Percentiles rank a stretch among this genome's conserved stretches.
Evolutionary conservation across 2,888 invertebrate species (phyloP).

Genomic region (Drosophila kuntzei): DNA sequence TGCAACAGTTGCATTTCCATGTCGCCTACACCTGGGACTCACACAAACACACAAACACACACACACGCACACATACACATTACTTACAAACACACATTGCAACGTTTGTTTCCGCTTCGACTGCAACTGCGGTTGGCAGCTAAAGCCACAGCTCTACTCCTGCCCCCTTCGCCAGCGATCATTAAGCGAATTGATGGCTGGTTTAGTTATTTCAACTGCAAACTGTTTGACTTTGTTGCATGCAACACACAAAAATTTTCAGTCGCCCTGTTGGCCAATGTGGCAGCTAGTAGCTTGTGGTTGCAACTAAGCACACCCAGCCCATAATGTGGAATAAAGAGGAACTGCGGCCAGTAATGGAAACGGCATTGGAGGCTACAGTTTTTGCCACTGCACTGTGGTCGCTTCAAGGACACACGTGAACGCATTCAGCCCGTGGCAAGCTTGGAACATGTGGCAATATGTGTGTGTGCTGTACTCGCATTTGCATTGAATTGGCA

Average conservation of each 20-base stretch:
- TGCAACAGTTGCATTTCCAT: slow-evolving; percentile 57
- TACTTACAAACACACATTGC: background rate
- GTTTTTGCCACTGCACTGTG: slow-evolving; percentile 27
- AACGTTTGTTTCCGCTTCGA: slow-evolving; percentile 39
- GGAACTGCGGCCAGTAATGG: background rate
- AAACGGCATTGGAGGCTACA: background rate
- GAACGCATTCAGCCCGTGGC: slow-evolving; percentile 17
- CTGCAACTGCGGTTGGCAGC: slow-evolving; percentile 44
- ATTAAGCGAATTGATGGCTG: slow-evolving; percentile 64
- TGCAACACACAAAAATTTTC: slow-evolving; percentile 22
- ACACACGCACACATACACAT: background rate
- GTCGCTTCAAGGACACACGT: slow-evolving; percentile 56
- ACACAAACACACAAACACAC: background rate
- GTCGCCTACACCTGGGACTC: slow-evolving; percentile 46
- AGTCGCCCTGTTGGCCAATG: background rate
- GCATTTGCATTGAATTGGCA: slow-evolving; percentile 6
- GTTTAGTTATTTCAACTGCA: slow-evolving; percentile 59
- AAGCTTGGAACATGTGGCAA: slow-evolving; percentile 9
- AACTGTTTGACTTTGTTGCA: slow-evolving; percentile 50
- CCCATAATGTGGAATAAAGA: slow-evolving; percentile 24
- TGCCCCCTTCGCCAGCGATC: slow-evolving; percentile 24
- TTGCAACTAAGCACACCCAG: slow-evolving; percentile 13
- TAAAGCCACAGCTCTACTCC: slow-evolving; percentile 15
- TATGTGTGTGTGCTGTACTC: background rate
- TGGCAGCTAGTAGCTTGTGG: slow-evolving; percentile 43